A percentile compares a stretch with the other conserved stretches of the same genome.
phyloP scores from a whole-genome alignment of 2,888 invertebrate genomes.

The Dastarcus helophoroides region DNA sequence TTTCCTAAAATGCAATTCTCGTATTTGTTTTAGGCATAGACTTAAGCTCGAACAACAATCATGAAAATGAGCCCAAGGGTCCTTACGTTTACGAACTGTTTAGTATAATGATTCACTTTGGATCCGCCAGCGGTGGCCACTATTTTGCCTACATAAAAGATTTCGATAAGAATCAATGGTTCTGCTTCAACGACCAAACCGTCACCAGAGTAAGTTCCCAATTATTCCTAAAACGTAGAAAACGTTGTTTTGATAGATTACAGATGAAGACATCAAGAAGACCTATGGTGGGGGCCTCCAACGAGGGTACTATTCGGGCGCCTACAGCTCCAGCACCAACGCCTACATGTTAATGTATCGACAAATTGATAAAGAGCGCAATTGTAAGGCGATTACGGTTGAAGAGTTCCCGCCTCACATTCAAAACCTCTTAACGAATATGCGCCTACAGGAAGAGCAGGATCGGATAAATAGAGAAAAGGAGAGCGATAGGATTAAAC shows the following conservation, averaged over 20 bases:
- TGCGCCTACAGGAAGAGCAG: slow-evolving; percentile 55
- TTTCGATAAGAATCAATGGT: slow-evolving; percentile 64
- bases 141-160: slow-evolving; percentile 88
- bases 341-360: slow-evolving; percentile 89
- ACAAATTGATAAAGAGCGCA: slow-evolving; percentile 54
- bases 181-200: slow-evolving; percentile 79
- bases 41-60: slow-evolving; percentile 42
- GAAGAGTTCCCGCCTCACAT: slow-evolving; percentile 70
- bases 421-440: slow-evolving; percentile 46
- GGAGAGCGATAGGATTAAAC: slow-evolving; percentile 49
- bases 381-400: slow-evolving; percentile 49
- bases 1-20: not conserved
- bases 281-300: slow-evolving; percentile 67
- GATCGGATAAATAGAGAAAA: slow-evolving; percentile 47
- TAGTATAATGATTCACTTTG: slow-evolving; percentile 86
- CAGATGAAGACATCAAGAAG: slow-evolving; percentile 67
- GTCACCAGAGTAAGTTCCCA: slow-evolving; percentile 51
- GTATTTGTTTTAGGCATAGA: slow-evolving; percentile 42
- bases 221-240: slow-evolving; percentile 2
- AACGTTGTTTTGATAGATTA: slow-evolving; percentile 43
- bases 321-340: slow-evolving; percentile 71
- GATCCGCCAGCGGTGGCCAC: slow-evolving; percentile 82
- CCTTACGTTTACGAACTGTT: slow-evolving; percentile 77
- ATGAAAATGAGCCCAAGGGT: slow-evolving; percentile 47
- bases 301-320: slow-evolving; percentile 57